phyloP scores from a whole-genome alignment of 2,113 vertebrate species.

The Oryzias woworae region DNA sequence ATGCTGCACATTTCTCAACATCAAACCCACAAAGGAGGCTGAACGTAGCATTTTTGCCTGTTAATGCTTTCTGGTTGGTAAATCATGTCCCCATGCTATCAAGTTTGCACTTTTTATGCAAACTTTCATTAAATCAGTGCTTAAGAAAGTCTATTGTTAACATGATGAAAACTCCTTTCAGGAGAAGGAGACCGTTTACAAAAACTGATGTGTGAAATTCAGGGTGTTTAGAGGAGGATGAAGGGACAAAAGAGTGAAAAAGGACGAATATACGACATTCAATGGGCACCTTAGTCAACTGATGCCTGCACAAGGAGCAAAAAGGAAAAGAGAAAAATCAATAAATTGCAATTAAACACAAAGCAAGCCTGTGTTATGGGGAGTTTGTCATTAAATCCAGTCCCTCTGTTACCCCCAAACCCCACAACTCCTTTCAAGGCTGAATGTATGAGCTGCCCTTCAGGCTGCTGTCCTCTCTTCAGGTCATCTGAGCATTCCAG shows the following conservation, averaged over 20 bases:
- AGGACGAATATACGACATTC: conserved; percentile 62
- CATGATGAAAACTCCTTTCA: conserved; percentile 44
- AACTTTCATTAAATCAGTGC: too few relatives aligned
- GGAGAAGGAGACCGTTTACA: conserved; percentile 5
- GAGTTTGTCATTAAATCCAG: conserved; percentile 79
- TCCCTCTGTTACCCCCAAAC: conserved; percentile 46
- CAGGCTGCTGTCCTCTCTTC: conserved; percentile 49
- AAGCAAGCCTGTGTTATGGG: conserved; percentile 67
- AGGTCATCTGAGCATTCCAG: conserved; percentile 67
- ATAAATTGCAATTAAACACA: conserved; percentile 79
- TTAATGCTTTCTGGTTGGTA: too few relatives aligned
- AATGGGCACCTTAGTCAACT: conserved; percentile 70
- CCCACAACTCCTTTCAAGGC: conserved; percentile 51
- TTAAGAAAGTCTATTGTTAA: too few relatives aligned
- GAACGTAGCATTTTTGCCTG: too few relatives aligned
- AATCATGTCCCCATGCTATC: too few relatives aligned
- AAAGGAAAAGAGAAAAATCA: conserved; percentile 71
- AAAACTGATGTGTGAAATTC: conserved; percentile 11
- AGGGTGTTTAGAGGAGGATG: conserved; percentile 30
- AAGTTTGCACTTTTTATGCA: too few relatives aligned
- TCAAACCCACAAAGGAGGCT: too few relatives aligned
- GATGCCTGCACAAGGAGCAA: conserved; percentile 64
- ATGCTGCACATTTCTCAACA: too few relatives aligned
- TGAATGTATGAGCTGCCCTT: conserved; percentile 59
- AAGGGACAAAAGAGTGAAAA: conserved; percentile 22